Evolutionary conservation across 2,888 invertebrate species (phyloP).

Genomic region (Plusia festucae): DNA sequence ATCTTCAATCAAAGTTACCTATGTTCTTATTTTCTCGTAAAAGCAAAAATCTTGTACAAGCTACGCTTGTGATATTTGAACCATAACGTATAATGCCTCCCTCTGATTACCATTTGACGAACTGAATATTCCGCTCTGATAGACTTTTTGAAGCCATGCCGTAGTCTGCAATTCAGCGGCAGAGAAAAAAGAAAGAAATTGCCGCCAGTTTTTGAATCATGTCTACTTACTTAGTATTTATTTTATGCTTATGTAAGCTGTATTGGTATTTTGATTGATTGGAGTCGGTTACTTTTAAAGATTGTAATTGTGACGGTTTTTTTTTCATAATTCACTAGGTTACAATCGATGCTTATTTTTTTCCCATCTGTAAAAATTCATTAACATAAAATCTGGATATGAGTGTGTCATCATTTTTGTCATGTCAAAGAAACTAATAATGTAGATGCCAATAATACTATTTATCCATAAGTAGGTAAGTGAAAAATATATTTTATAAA

Average conservation of each 20-base stretch:
- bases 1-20: conserved; percentile 66
- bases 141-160: conserved; percentile 81
- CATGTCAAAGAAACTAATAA: too few species aligned
- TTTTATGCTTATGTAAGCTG: conserved; percentile 53
- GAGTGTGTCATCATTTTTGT: too few species aligned
- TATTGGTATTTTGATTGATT: conserved; percentile 69
- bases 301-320: conserved; percentile 11
- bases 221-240: conserved; percentile 58
- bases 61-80: conserved; percentile 85
- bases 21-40: conserved; percentile 75
- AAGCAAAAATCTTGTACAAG: conserved; percentile 73
- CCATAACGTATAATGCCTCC: conserved; percentile 84
- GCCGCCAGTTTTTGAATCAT: conserved; percentile 71
- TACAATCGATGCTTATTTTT: too few species aligned
- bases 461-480: too few species aligned
- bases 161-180: conserved; percentile 71
- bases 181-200: conserved; percentile 75
- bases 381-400: too few species aligned
- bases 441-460: too few species aligned
- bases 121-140: conserved; percentile 85
- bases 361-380: too few species aligned
- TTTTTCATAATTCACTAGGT: too few species aligned
- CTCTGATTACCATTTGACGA: conserved; percentile 87
- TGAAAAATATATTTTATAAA: too few species aligned
- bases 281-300: conserved; percentile 47